Conservation (phyloP, 2,888 invertebrate species). For the Mantis religiosa region DNA sequence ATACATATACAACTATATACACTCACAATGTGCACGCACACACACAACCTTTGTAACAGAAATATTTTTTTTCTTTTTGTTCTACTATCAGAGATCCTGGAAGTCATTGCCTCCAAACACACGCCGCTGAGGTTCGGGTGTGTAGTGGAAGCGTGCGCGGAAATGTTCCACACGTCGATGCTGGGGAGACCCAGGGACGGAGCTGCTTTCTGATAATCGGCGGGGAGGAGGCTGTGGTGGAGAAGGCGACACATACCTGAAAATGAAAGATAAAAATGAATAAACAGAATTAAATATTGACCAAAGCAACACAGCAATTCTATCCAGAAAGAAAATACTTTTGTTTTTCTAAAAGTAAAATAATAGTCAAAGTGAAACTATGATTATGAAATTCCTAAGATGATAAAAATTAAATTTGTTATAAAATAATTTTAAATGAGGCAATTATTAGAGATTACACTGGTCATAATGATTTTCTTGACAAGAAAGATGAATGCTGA, state of each 20-base stretch:
- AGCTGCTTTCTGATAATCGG: conserved; percentile 61
- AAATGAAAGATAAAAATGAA: conserved; percentile 20
- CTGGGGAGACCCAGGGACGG: conserved; percentile 66
- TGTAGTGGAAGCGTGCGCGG: conserved; percentile 53
- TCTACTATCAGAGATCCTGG: conserved; percentile 24
- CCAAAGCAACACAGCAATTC: too few species aligned
- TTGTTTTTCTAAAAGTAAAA: too few species aligned
- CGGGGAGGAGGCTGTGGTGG: conserved; percentile 60
- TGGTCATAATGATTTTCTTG: too few species aligned
- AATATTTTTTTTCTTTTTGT: neutral
- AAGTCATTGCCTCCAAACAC: conserved; percentile 39
- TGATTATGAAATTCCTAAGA: too few species aligned
- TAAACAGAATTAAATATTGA: neutral
- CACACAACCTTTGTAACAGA: conserved; percentile 1
- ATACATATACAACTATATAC: neutral
- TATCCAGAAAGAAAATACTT: too few species aligned
- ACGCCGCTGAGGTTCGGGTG: conserved; percentile 47
- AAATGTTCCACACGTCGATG: conserved; percentile 46
- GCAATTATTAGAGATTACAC: too few species aligned
- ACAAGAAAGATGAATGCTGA: too few species aligned
- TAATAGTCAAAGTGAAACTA: too few species aligned
- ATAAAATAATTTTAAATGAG: too few species aligned
- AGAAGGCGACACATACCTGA: conserved; percentile 56
- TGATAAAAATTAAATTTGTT: too few species aligned
- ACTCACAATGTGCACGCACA: neutral